Evolutionary conservation across 2,113 vertebrate species (phyloP).

Genomic region (Erythrolamprus reginae): DNA sequence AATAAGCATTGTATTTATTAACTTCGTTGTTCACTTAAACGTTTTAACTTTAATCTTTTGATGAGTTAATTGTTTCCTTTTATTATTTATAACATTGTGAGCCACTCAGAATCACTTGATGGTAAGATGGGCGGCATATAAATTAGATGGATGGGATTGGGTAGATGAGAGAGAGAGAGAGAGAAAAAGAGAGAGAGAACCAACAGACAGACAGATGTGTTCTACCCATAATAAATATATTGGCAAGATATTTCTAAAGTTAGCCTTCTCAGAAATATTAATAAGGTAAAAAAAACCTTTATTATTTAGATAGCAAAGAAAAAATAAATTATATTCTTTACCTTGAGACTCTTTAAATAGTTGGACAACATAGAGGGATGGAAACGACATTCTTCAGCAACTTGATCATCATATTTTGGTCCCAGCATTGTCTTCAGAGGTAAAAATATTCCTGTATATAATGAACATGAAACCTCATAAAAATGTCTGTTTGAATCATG

Average conservation of each 20-base stretch:
- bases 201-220: background rate
- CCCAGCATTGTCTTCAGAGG: slow-evolving; percentile 98
- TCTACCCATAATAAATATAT: background rate
- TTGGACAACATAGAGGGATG: slow-evolving; percentile 94
- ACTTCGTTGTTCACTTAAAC: background rate
- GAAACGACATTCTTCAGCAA: slow-evolving; percentile 92
- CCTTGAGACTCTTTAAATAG: slow-evolving; percentile 94
- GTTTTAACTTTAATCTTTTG: background rate
- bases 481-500: background rate
- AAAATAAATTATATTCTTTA: slow-evolving; percentile 55
- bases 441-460: slow-evolving; percentile 85
- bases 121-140: no score
- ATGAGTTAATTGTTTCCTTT: background rate
- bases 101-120: no score
- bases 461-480: background rate
- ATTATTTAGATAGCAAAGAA: background rate
- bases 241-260: background rate
- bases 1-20: background rate
- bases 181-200: rapidly evolving
- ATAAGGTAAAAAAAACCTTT: background rate
- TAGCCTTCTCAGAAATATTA: background rate
- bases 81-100: background rate
- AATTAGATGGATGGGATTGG: no score
- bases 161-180: no score
- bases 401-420: slow-evolving; percentile 90